Conservation (phyloP, 53 echinoderm and acorn worm genomes). For the Astropecten irregularis region DNA sequence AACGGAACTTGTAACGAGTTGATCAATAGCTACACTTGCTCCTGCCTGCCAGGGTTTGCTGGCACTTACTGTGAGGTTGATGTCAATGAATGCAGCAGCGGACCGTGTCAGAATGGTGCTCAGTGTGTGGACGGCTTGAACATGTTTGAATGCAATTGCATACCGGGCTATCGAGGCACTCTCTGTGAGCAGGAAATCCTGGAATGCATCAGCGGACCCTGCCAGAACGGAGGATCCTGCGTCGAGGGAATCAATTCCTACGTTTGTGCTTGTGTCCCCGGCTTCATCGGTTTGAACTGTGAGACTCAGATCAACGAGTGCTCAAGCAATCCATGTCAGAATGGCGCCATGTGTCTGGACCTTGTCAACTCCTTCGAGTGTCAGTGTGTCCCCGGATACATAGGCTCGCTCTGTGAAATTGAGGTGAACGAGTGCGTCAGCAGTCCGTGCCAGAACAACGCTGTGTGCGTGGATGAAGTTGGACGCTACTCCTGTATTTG, state of each 20-base stretch:
- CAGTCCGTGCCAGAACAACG: slow-evolving; percentile 55
- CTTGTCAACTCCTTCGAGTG: slow-evolving; percentile 38
- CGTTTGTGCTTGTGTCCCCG: slow-evolving; percentile 33
- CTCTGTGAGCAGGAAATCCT: slow-evolving; percentile 49
- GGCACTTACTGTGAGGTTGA: slow-evolving; percentile 55
- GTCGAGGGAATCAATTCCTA: slow-evolving; percentile 37
- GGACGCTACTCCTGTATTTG: slow-evolving; percentile 43
- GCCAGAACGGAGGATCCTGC: slow-evolving; percentile 49
- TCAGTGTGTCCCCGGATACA: slow-evolving; percentile 35
- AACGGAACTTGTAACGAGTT: slow-evolving; percentile 50
- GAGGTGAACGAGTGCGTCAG: slow-evolving; percentile 54
- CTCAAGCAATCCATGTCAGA: slow-evolving; percentile 44
- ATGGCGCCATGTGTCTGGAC: slow-evolving; percentile 53
- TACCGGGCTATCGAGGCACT: slow-evolving; percentile 40
- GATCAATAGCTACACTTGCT: slow-evolving; percentile 46
- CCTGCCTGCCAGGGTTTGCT: slow-evolving; percentile 49
- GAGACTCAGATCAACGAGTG: slow-evolving; percentile 60
- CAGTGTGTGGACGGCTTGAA: slow-evolving; percentile 36
- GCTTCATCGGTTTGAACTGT: slow-evolving; percentile 43
- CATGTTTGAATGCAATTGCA: slow-evolving; percentile 44
- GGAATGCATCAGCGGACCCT: slow-evolving; percentile 53
- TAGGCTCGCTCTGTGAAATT: slow-evolving; percentile 40
- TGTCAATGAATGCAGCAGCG: slow-evolving; percentile 38
- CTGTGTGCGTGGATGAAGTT: slow-evolving; percentile 33
- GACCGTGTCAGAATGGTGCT: slow-evolving; percentile 60